phyloP scores from a whole-genome alignment of 2,888 invertebrate genomes.

The Meiosimyza decipiens region DNA sequence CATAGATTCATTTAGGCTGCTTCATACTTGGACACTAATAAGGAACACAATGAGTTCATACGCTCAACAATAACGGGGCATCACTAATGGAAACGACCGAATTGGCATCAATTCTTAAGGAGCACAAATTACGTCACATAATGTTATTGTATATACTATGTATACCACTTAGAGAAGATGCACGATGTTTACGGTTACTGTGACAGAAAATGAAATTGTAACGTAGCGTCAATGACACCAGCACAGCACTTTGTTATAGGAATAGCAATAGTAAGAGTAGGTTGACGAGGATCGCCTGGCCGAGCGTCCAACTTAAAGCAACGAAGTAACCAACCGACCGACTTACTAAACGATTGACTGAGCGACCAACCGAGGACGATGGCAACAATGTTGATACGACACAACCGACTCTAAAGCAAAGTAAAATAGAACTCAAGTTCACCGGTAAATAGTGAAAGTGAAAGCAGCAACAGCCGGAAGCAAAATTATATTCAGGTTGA shows the following conservation, averaged over 20 bases:
- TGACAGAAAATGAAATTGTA: conserved; percentile 9
- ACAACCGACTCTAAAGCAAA: too few species aligned
- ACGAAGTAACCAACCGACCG: conserved; percentile 40
- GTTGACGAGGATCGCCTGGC: conserved; percentile 30
- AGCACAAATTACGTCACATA: conserved; percentile 36
- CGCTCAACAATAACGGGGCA: neutral
- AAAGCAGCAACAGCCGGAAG: conserved; percentile 49
- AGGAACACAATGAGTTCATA: too few species aligned
- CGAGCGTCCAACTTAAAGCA: conserved; percentile 33
- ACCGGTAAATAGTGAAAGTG: conserved; percentile 58
- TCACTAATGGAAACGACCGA: conserved; percentile 36
- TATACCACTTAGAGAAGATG: neutral
- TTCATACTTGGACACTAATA: too few species aligned
- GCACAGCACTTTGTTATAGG: conserved; percentile 15
- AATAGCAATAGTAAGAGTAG: conserved; percentile 15
- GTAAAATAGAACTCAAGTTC: conserved; percentile 46
- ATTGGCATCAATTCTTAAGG: conserved; percentile 38
- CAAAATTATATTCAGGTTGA: neutral
- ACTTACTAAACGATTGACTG: conserved; percentile 34
- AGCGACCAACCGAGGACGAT: conserved; percentile 40
- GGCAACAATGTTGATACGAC: conserved; percentile 27
- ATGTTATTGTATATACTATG: neutral
- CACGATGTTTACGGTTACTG: neutral
- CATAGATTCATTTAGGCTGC: too few species aligned
- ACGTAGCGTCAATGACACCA: conserved; percentile 14